Evolutionary conservation across 2,797 vertebrate genomes (phyloP).

Genomic region (Streptopelia turtur): DNA sequence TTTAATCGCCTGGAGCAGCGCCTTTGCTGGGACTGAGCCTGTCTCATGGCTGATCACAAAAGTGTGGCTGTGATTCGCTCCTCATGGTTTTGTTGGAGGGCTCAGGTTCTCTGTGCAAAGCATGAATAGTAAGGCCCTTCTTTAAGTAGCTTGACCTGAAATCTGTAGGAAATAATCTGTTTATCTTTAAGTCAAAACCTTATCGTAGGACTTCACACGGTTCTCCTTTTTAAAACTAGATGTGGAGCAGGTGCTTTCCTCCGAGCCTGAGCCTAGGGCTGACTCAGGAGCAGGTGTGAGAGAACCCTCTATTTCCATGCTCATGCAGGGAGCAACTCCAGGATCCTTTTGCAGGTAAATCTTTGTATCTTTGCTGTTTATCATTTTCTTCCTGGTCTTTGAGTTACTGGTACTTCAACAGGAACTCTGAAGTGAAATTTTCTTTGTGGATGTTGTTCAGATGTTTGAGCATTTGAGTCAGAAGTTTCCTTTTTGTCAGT

Average conservation of each 20-base stretch:
- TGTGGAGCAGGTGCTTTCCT: background rate
- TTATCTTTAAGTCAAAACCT: background rate
- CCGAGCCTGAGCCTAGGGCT: background rate
- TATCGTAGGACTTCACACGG: background rate
- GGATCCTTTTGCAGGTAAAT: background rate
- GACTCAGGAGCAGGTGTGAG: background rate
- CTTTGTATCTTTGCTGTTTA: background rate
- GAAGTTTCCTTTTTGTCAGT: background rate
- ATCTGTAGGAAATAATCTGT: background rate
- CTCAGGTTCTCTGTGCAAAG: background rate
- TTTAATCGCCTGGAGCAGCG: background rate
- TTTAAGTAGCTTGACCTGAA: background rate
- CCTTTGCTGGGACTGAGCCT: background rate
- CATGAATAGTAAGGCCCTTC: background rate
- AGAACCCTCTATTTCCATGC: background rate
- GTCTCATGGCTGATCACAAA: background rate
- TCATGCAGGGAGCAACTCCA: background rate
- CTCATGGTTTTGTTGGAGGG: background rate
- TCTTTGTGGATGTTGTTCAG: background rate
- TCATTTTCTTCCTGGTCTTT: background rate
- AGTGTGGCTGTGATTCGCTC: background rate
- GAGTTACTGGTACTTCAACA: background rate
- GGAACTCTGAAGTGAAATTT: background rate
- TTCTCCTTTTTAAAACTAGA: background rate
- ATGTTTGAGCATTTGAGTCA: background rate